Percentiles rank a stretch among this genome's conserved stretches.
Conservation (phyloP, 1,140 invertebrate species). For the Augochlora pura region DNA sequence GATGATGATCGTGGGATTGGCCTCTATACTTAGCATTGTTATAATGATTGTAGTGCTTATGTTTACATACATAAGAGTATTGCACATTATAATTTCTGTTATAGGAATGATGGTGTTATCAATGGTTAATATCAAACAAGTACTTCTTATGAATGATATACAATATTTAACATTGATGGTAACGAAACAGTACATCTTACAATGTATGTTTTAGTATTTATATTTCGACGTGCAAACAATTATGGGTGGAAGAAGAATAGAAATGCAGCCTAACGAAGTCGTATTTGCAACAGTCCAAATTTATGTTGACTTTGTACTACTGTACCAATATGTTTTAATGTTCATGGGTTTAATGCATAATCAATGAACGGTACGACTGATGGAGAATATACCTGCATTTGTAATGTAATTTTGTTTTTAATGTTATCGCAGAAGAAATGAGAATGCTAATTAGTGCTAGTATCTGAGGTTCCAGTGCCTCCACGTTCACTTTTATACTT, state of each 20-base stretch:
- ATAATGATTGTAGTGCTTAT: constrained; percentile 73
- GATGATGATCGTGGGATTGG: constrained; percentile 79
- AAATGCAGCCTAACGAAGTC: constrained; percentile 85
- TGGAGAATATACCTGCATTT: not conserved
- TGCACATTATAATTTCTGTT: constrained; percentile 77
- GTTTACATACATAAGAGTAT: constrained; percentile 65
- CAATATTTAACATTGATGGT: not conserved
- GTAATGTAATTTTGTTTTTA: not conserved
- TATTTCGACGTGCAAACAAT: constrained; percentile 86
- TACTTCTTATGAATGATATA: not conserved
- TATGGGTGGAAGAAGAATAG: constrained; percentile 84
- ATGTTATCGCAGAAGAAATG: not conserved
- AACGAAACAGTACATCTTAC: not conserved
- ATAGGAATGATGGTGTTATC: constrained; percentile 78
- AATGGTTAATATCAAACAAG: constrained; percentile 58
- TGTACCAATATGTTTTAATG: constrained; percentile 84
- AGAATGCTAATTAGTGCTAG: not conserved
- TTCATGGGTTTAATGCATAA: constrained; percentile 51
- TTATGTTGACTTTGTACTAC: constrained; percentile 84
- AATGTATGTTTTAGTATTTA: constrained; percentile 80
- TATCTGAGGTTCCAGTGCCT: too few species aligned
- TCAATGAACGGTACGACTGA: not conserved
- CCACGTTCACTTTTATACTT: too few species aligned
- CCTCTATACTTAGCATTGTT: constrained; percentile 80
- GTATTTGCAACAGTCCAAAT: constrained; percentile 83